Percentiles rank a stretch among this genome's conserved stretches.
Conservation (phyloP, 2,113 vertebrate species). For the Pimephales promelas region DNA sequence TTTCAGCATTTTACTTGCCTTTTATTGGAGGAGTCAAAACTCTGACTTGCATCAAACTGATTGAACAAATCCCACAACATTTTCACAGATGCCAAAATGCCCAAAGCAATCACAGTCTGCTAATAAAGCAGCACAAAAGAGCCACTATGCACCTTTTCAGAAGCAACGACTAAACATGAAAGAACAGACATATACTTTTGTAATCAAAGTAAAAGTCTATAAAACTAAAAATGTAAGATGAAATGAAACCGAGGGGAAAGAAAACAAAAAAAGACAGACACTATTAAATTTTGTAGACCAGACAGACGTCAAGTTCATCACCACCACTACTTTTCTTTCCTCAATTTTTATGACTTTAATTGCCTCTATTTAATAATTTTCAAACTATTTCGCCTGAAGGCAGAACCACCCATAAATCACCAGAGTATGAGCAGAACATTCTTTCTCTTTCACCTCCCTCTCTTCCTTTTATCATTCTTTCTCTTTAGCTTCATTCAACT, state of each 20-base stretch:
- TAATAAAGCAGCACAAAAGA: constrained; percentile 31
- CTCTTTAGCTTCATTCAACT: background rate
- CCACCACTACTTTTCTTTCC: constrained; percentile 29
- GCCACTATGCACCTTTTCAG: constrained; percentile 4
- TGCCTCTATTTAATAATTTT: constrained; percentile 58
- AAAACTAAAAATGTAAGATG: constrained; percentile 32
- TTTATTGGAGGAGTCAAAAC: constrained; percentile 16
- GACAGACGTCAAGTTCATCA: constrained; percentile 35
- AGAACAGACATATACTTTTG: constrained; percentile 14
- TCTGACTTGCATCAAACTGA: constrained; percentile 37
- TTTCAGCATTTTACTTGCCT: constrained; percentile 22
- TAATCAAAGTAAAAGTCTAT: constrained; percentile 57
- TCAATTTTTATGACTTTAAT: constrained; percentile 55
- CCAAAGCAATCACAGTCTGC: background rate
- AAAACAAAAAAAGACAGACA: constrained; percentile 16
- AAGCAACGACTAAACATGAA: background rate
- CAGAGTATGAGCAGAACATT: constrained; percentile 23
- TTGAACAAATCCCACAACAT: constrained; percentile 37
- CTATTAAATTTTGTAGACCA: constrained; percentile 29
- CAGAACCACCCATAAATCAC: constrained; percentile 45
- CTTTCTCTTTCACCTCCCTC: background rate
- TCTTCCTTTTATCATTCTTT: background rate
- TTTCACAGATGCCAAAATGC: constrained; percentile 34
- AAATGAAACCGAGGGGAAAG: background rate
- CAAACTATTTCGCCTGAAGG: constrained; percentile 52